These are phyloP conservation scores for Acanthosepion pharaonis DNA, from an alignment of 2,888 invertebrate genomes.

Conservation along the genomic window DNA sequence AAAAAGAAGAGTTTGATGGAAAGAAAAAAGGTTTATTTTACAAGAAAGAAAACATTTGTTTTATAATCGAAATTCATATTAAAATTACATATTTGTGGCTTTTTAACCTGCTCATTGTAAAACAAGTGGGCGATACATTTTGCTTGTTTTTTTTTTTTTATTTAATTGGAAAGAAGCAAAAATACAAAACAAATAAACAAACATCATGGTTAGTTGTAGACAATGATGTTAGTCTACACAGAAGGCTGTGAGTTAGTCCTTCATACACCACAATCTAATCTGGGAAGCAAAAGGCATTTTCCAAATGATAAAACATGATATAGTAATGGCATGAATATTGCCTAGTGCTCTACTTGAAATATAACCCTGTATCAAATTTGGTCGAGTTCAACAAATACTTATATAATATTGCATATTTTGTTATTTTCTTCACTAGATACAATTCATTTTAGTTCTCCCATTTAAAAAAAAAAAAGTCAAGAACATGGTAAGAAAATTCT, in stretches of 20 bases:
- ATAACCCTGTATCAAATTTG: not conserved
- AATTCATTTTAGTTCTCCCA: not conserved
- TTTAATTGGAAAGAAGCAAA: not conserved
- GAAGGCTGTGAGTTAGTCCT: not conserved
- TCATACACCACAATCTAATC: not conserved
- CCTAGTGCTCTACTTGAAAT: not conserved
- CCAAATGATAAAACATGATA: not conserved
- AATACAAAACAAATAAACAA: not conserved
- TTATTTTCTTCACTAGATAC: not conserved
- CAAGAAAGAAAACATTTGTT: not conserved
- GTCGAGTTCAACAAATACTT: not conserved
- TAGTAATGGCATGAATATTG: not conserved
- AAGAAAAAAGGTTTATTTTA: not conserved
- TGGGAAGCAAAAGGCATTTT: not conserved
- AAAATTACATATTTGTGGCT: not conserved
- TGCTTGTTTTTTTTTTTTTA: not conserved
- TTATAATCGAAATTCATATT: not conserved
- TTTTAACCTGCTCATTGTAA: not conserved
- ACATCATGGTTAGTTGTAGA: not conserved
- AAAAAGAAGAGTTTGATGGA: not conserved
- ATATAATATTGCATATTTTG: not conserved
- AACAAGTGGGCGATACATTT: not conserved
- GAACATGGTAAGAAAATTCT: too few species aligned
- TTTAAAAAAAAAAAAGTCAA: not conserved
- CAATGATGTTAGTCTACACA: not conserved